Evolutionary conservation across 1,140 invertebrate species (phyloP).

Genomic region (Solenopsis fugax): DNA sequence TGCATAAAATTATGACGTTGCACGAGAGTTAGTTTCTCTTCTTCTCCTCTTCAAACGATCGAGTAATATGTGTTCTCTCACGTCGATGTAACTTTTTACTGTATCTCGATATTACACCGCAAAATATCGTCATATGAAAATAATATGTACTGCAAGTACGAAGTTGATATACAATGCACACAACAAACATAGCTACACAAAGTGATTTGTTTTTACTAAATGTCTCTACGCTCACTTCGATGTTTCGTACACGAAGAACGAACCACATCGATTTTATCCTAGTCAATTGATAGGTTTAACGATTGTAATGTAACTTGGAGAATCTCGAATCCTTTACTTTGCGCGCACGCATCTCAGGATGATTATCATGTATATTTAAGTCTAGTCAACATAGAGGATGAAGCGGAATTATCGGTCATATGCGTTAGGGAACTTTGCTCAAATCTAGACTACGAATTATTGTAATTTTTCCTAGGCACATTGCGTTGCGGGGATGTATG

Average conservation of each 20-base stretch:
- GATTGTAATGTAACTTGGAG: constrained; percentile 54
- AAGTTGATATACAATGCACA: constrained; percentile 34
- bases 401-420: constrained; percentile 66
- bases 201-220: constrained; percentile 40
- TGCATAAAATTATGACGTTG: constrained; percentile 39
- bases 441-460: constrained; percentile 76
- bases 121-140: constrained; percentile 31
- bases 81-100: constrained; percentile 39
- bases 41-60: constrained; percentile 20
- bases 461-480: constrained; percentile 73
- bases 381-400: constrained; percentile 73
- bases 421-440: constrained; percentile 78
- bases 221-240: constrained; percentile 34
- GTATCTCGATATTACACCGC: constrained; percentile 42
- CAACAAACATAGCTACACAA: background rate
- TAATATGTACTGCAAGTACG: constrained; percentile 21
- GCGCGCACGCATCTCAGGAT: constrained; percentile 56
- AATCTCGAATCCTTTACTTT: constrained; percentile 62
- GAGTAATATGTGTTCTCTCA: constrained; percentile 42
- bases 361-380: constrained; percentile 63
- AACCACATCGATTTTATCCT: constrained; percentile 73
- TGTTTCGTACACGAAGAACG: constrained; percentile 38
- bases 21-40: constrained; percentile 20
- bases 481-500: constrained; percentile 74
- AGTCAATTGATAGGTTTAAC: constrained; percentile 81